Base-by-base conservation (phyloP, 2,113 vertebrate species). In the Lycaon pictus region DNA sequence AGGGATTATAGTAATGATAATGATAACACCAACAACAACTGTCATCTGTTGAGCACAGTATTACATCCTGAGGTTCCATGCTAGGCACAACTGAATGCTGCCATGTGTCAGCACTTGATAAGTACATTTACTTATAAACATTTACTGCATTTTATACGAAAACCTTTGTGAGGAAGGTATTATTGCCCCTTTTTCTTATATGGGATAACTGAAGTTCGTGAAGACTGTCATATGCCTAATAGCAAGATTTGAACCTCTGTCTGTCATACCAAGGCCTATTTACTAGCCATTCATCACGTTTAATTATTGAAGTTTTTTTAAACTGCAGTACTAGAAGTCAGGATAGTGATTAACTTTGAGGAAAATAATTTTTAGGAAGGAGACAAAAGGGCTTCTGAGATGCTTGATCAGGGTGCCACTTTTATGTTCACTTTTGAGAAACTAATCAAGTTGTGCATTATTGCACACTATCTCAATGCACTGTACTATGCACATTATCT, bases 301-400 rank as follows among this genome's bases (percentile, higher is more conserved):
- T 60, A 67, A 58, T 88, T 55, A 56, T 63, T 95, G 37, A 56
- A 55, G 23, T 55, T 67, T 94, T 97, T 92, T 43, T 67, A 72
- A 96, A 93, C n/a, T 55, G 23, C 23, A 51, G 3, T 96, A 25
- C 92, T 92, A 77, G 55, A 82, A 92, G 17, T 96, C 65, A 92
- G 32, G 10, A 48, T 92, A 80, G 15, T 51, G 72, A 62, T 88
- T 90, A 51, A 25, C 25, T 93, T 91, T 94, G 11, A 92, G 32
- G 20, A 87, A 79, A 3, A 11, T 85, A 86, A 37, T 84, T 67
- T 51, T 71, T 16, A 82, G 74, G 60, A 92, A 86, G 69, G 43
- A 17, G 25, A 23, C 23, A 56, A 56, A 92, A 81, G n/a, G 48
- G 29, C 13, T 92, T 96, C 43, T 96, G 55, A 87, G 72, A 84